Base-by-base conservation (phyloP, 2,888 invertebrate genomes). In the Athalia rosae region DNA sequence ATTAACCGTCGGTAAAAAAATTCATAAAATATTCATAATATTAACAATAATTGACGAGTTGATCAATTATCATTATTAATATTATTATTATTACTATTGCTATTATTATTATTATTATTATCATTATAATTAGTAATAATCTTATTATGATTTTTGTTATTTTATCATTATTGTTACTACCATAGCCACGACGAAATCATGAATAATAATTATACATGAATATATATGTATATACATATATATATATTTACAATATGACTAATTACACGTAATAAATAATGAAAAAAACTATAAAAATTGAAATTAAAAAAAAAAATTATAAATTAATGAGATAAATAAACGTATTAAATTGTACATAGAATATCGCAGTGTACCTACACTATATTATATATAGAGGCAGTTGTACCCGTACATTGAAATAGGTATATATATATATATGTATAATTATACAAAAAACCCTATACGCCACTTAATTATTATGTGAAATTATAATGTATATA, bases 61-160 rank as follows among this genome's bases (percentile, higher is more conserved):
- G 1, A 28, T 28, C 28, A 2, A 28, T 28, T 28, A 28, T 67
- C 50, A 53, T 50, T 8, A 53, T 67, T 67, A 50, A 67, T 50
- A 67, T 50, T 67, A 67, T 13, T 43, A 45, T 71, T 71, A 56
- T 58, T 69, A 69, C 56, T 69, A 43, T 7, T 69, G 45, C 41
- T 62, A 4, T 63, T 45, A 43, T 64, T 47, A 43, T 64, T 64
- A 43, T 64, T 43, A 45, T 61, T n/a, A 53, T 59, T 59, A 64
- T 64, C 47, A 64, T 64, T 64, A 64, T 47, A 45, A 13, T 9
- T 64, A 64, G 45, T 64, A 64, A 48, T 66, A 67, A 48, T 64
- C 48, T 47, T 3, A 64, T 64, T 47, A 67, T 67, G 64, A 50
- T 58, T 58, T 13, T 59, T 59, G 13, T 59, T 15, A 59, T 59